Base-by-base conservation (phyloP, 2,888 invertebrate genomes). In the Cephus pygmeus region DNA sequence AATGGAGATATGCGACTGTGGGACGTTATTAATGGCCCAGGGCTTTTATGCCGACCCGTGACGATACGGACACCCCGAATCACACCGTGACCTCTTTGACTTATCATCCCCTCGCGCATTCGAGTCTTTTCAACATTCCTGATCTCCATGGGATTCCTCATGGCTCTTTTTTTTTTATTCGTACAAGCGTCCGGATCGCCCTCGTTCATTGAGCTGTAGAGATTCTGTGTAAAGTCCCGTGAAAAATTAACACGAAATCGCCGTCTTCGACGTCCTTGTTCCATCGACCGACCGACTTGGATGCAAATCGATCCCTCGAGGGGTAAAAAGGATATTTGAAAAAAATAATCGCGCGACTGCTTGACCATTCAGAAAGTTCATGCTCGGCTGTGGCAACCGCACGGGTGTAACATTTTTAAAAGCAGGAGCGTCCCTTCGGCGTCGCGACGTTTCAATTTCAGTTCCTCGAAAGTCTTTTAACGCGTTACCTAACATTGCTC, bases 21-120 rank as follows among this genome's bases (percentile, higher is more conserved):
- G 82, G 81, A 84, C 85, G 83, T 88, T 89, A 89, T 88, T 88
- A 88, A 89, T 87, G 87, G 86, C 83, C 81, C 23, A 23, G 56
- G 56, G 56, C 56, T 56, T 56, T 23, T 23, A 23, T 56, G 56
- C 23, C 56, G 56, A 56, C 9, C 56, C 56, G 56, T 56, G 23
- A 56, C 56, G 56, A 56, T 56, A 23, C 23, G 23, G 56, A 56
- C 56, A 23, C 23, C 56, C 56, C 56, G 9, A 77, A 76, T 79
- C 79, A 69, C 11, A 15, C 33, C 69, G 69, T 68, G 69, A 35
- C 35, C 77, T 23, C 68, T 23, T 35, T 40, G 75, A 40, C 73
- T 76, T 71, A 40, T 69, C 34, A 11, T 33, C 34, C 33, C 34
- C 69, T 68, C 69, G 77, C 33, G 76, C 15, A 40, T 56, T 56